Base-by-base conservation (phyloP, 2,797 vertebrate species). In the Ciconia nigra region DNA sequence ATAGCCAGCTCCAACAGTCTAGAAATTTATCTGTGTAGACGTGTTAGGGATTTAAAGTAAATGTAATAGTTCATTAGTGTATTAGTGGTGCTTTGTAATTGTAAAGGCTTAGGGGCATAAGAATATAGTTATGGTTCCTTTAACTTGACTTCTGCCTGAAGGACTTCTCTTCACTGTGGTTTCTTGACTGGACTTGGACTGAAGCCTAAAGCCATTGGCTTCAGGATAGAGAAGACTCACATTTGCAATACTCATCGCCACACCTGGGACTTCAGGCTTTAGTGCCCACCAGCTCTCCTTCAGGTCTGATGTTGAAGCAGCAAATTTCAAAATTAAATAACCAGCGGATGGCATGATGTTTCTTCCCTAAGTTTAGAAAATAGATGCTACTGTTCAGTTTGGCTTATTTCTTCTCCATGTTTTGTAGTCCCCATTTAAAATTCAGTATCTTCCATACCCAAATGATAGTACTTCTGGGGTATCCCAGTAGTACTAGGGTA, bases 281-380 rank as follows among this genome's bases (percentile, higher is more conserved):
- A 25, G 6, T 15, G 24, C 42, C 41, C 58, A 28, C 10, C 41
- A 67, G 44, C 31, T 63, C 24, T 74, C 11, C 52, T 49, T 61
- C 39, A 55, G 41, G 31, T 31, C 41, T 65, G 49, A 58, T 61
- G 29, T 1, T 39, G 41, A 69, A 86, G 15, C 51, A 85, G 7
- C 18, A 15, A 69, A 42, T 33, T 71, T 33, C 37, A 49, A 46
- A 77, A 13, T 8, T 41, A 42, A 69, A 22, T 22, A 69, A 47
- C 15, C 17, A 61, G 8, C 0, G 5, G 15, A 65, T n/a, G 5
- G 5, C 0, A 0, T 22, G 26, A 21, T 37, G 13, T 33, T 80
- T 76, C 20, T 33, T 69, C 15, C 3, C 31, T 42, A 17, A 37
- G 5, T 69, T 70, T 51, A 66, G 26, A 74, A 72, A 86, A 20